phyloP scores from a whole-genome alignment of 2,888 invertebrate species.

The Sphaerophoria taeniata region DNA sequence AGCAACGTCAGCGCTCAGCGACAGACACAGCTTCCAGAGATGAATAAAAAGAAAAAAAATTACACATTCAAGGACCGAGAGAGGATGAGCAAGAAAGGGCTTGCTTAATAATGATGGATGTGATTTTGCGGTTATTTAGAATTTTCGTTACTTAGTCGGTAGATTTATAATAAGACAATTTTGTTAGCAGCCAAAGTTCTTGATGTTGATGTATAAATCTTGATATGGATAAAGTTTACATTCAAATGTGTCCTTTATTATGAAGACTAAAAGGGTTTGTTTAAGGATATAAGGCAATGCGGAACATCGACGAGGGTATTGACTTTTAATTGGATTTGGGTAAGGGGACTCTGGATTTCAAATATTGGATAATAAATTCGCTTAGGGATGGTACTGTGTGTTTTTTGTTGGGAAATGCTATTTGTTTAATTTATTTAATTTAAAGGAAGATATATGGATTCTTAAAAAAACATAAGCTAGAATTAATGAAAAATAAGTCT shows the following conservation, averaged over 20 bases:
- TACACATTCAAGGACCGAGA: no score
- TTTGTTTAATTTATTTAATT: conserved; percentile 4
- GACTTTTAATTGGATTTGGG: conserved; percentile 26
- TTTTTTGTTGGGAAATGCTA: not conserved
- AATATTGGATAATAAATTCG: conserved; percentile 32
- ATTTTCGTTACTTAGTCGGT: conserved; percentile 43
- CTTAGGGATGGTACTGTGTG: not conserved
- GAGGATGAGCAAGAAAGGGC: not conserved
- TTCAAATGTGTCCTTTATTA: conserved; percentile 24
- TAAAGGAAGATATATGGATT: no score
- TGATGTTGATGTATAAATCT: conserved; percentile 59
- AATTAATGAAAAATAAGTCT: no score
- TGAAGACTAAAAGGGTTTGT: conserved; percentile 55
- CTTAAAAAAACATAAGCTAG: not conserved
- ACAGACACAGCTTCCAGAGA: conserved; percentile 10
- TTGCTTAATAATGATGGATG: conserved; percentile 66
- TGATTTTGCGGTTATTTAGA: conserved; percentile 55
- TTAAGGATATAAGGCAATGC: conserved; percentile 23
- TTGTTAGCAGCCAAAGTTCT: conserved; percentile 23
- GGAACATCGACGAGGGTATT: conserved; percentile 38
- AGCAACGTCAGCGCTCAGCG: conserved; percentile 18
- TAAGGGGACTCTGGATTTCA: conserved; percentile 22
- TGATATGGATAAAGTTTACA: no score
- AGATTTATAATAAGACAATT: conserved; percentile 62
- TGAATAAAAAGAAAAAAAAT: conserved; percentile 1